These are phyloP conservation scores for Drymonia ruficornis DNA, from an alignment of 2,888 invertebrate species.

Conservation along the genomic window DNA sequence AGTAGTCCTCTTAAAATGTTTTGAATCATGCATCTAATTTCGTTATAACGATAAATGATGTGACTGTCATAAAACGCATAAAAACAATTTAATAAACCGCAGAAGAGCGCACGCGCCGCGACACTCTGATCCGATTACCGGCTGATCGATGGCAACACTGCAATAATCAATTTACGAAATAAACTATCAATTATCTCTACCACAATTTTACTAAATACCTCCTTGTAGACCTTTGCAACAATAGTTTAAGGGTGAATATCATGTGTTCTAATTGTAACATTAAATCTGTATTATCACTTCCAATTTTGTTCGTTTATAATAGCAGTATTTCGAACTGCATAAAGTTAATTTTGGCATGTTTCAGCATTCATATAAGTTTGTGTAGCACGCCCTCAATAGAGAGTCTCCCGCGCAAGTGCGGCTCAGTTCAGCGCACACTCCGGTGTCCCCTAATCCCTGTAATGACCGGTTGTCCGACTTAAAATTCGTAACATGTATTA, in stretches of 20 bases:
- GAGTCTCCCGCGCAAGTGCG: slow-evolving; percentile 4
- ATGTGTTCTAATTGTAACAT: background rate
- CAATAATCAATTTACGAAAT: slow-evolving; percentile 75
- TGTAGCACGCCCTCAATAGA: background rate
- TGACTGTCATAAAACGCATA: slow-evolving; percentile 35
- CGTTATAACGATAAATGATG: slow-evolving; percentile 26
- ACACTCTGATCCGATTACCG: slow-evolving; percentile 63
- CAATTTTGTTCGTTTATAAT: background rate
- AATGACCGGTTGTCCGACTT: slow-evolving; percentile 60
- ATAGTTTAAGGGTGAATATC: slow-evolving; percentile 17
- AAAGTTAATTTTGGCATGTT: background rate
- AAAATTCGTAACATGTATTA: slow-evolving; percentile 57
- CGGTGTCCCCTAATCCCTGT: slow-evolving; percentile 57
- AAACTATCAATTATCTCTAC: slow-evolving; percentile 75
- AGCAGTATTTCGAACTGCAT: background rate
- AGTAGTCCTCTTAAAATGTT: too few species aligned
- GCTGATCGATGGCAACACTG: slow-evolving; percentile 70
- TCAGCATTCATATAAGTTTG: background rate
- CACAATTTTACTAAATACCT: slow-evolving; percentile 20
- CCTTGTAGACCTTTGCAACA: slow-evolving; percentile 17
- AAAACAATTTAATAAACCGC: slow-evolving; percentile 50
- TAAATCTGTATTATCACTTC: background rate
- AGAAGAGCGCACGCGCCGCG: slow-evolving; percentile 35
- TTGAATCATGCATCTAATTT: slow-evolving; percentile 16
- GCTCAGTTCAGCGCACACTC: slow-evolving; percentile 20